These are phyloP conservation scores for Pyrrhia umbra DNA, from an alignment of 2,888 invertebrate species.

Conservation along the genomic window DNA sequence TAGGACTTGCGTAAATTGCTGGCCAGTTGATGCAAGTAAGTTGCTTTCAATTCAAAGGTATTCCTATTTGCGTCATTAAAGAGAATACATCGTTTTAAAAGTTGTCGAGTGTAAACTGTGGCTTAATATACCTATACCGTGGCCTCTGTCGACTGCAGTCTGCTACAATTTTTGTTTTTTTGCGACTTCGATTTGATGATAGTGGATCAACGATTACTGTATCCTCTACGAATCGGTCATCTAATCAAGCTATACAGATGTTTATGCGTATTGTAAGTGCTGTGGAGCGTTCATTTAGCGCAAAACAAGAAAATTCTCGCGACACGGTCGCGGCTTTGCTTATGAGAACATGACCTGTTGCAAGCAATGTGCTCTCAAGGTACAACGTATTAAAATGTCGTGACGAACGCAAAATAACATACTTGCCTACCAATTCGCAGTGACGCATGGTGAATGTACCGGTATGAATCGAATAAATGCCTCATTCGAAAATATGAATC, in stretches of 20 bases:
- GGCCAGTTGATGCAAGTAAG: not conserved
- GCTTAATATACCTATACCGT: too few relatives aligned
- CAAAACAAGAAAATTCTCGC: slow-evolving; percentile 11
- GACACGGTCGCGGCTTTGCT: slow-evolving; percentile 38
- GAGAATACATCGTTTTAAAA: too few relatives aligned
- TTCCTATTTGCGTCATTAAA: too few relatives aligned
- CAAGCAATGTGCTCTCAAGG: not conserved
- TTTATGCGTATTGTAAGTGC: slow-evolving; percentile 8
- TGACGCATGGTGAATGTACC: slow-evolving; percentile 34
- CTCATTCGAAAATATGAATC: slow-evolving; percentile 32
- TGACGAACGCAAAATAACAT: slow-evolving; percentile 6
- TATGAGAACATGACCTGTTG: slow-evolving; percentile 42
- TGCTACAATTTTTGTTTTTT: too few relatives aligned
- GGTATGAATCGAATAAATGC: slow-evolving; percentile 29
- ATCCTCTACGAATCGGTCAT: slow-evolving; percentile 3
- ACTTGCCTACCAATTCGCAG: slow-evolving; percentile 23
- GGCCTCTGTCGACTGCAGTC: too few relatives aligned
- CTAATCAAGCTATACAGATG: slow-evolving; percentile 6
- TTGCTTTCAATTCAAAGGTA: too few relatives aligned
- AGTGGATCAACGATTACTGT: not conserved
- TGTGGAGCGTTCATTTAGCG: slow-evolving; percentile 22
- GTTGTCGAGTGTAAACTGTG: too few relatives aligned
- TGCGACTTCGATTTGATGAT: not conserved
- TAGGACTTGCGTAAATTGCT: not conserved
- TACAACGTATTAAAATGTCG: slow-evolving; percentile 10